Evolutionary conservation across 2,888 invertebrate genomes (phyloP).

Genomic region (Pheosia gnoma): DNA sequence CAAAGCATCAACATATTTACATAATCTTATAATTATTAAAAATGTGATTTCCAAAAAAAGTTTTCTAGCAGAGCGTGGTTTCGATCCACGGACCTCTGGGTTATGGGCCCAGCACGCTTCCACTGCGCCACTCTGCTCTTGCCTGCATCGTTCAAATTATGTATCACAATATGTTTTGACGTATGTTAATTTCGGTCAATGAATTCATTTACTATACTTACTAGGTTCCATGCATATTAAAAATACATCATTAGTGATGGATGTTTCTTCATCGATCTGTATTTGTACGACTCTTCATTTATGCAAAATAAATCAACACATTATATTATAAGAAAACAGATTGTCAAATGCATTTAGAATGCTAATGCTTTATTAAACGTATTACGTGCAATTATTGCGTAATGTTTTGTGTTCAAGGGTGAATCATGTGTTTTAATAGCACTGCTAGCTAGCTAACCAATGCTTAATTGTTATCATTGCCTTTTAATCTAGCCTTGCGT

Average conservation of each 20-base stretch:
- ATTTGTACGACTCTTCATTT: too few species aligned
- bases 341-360: slow-evolving; percentile 10
- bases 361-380: background rate
- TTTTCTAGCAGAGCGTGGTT: slow-evolving; percentile 89
- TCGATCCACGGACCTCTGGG: slow-evolving; percentile 96
- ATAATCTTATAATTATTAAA: slow-evolving; percentile 3
- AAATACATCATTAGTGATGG: too few species aligned
- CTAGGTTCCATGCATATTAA: too few species aligned
- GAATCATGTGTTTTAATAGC: background rate
- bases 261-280: too few species aligned
- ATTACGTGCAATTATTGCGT: background rate
- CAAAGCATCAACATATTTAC: background rate
- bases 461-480: background rate
- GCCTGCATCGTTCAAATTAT: background rate
- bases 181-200: too few species aligned
- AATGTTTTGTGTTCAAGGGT: background rate
- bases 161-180: slow-evolving; percentile 3
- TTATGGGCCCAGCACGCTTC: slow-evolving; percentile 94
- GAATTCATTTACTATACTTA: too few species aligned
- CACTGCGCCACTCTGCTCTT: slow-evolving; percentile 91
- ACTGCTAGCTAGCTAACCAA: background rate
- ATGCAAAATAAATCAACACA: too few species aligned
- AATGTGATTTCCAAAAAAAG: slow-evolving; percentile 19
- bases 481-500: slow-evolving; percentile 3
- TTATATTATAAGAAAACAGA: background rate